phyloP scores from a whole-genome alignment of 2,888 invertebrate genomes.

The Meteorus cinctellus region DNA sequence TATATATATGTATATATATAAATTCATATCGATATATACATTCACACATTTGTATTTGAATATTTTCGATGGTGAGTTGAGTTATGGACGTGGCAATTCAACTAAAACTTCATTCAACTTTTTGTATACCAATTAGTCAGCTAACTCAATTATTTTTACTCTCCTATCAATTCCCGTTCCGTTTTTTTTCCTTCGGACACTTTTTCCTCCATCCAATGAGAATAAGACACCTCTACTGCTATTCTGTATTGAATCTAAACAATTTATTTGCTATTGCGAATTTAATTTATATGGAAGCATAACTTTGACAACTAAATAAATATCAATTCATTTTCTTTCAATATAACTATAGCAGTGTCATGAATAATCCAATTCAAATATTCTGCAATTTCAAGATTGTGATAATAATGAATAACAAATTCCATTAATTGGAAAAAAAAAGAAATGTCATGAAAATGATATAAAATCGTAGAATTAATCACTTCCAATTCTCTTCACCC shows the following conservation, averaged over 20 bases:
- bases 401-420: no score
- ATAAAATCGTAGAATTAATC: no score
- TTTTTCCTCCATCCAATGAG: background rate
- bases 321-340: no score
- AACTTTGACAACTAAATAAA: no score
- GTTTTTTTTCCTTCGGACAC: background rate
- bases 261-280: no score
- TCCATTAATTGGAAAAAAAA: no score
- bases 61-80: background rate
- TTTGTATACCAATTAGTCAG: background rate
- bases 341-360: no score
- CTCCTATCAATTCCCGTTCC: background rate
- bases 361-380: no score
- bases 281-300: background rate
- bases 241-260: no score
- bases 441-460: no score
- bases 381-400: no score
- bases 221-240: background rate
- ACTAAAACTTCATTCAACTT: background rate
- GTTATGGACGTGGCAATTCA: background rate
- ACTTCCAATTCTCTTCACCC: no score
- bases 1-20: background rate
- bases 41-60: background rate
- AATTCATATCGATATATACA: background rate
- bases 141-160: background rate